These are phyloP conservation scores for Mimas tiliae DNA, from an alignment of 2,888 invertebrate species.

Conservation along the genomic window DNA sequence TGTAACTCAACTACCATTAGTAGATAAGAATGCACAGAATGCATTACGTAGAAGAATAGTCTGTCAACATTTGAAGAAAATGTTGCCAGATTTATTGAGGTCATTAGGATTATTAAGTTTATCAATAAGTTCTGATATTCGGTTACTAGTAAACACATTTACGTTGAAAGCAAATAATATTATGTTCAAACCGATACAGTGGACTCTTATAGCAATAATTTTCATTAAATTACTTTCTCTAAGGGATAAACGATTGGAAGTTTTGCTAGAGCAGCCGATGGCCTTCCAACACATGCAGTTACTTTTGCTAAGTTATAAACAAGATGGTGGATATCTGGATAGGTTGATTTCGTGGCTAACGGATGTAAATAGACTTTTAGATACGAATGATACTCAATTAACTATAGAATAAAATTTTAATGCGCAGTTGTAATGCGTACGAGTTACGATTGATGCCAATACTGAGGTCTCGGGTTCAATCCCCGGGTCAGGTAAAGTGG, in stretches of 20 bases:
- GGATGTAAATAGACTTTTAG: constrained; percentile 75
- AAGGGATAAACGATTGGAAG: constrained; percentile 60
- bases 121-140: constrained; percentile 74
- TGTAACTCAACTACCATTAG: constrained; percentile 84
- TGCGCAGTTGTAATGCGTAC: no score
- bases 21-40: constrained; percentile 87
- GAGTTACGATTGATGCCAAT: no score
- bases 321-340: constrained; percentile 79
- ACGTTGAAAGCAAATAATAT: constrained; percentile 89
- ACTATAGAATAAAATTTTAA: constrained; percentile 52
- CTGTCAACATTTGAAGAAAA: constrained; percentile 86
- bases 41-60: constrained; percentile 88
- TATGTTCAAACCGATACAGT: constrained; percentile 88
- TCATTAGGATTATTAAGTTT: constrained; percentile 74
- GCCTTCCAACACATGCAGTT: constrained; percentile 75
- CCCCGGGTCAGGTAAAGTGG: no score
- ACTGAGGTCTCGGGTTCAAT: no score
- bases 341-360: constrained; percentile 79
- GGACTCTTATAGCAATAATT: constrained; percentile 89
- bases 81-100: constrained; percentile 84
- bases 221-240: constrained; percentile 86
- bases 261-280: constrained; percentile 58
- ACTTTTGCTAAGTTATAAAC: constrained; percentile 76
- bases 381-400: constrained; percentile 69
- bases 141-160: constrained; percentile 86